Percentiles rank a stretch among this genome's conserved stretches.
These are phyloP conservation scores for Spongilla lacustris DNA, from an alignment of 37 sponge, comb jelly and placozoan species.

Conservation along the genomic window DNA sequence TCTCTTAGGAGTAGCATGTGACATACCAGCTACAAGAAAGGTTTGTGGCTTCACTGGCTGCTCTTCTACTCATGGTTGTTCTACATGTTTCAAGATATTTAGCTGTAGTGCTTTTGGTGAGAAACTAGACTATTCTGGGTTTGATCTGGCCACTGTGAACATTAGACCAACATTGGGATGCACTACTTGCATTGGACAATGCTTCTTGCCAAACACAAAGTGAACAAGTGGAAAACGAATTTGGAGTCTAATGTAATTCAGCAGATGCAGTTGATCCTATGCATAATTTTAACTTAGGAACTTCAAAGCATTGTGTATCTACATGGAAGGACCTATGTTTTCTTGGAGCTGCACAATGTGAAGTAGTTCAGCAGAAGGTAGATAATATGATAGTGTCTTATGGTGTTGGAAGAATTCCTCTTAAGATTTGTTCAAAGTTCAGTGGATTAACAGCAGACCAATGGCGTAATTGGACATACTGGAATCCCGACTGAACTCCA, in stretches of 20 bases:
- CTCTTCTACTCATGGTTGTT: constrained; percentile 29
- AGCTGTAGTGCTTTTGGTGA: constrained; percentile 33
- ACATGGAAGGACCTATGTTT: constrained; percentile 6
- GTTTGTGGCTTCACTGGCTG: constrained; percentile 40
- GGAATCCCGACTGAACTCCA: background rate
- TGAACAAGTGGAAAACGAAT: constrained; percentile 10
- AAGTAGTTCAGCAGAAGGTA: background rate
- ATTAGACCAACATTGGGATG: background rate
- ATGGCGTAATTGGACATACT: constrained; percentile 15
- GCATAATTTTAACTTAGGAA: constrained; percentile 24
- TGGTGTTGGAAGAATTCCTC: constrained; percentile 23
- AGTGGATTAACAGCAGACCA: constrained; percentile 16
- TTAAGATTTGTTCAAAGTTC: constrained; percentile 10
- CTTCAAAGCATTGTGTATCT: background rate
- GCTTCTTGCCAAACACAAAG: constrained; percentile 7
- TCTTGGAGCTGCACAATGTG: background rate
- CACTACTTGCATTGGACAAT: background rate
- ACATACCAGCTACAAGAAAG: constrained; percentile 5
- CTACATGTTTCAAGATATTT: constrained; percentile 35
- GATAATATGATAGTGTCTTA: background rate
- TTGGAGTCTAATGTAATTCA: constrained; percentile 12
- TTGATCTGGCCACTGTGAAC: constrained; percentile 28
- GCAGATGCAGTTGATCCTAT: constrained; percentile 10
- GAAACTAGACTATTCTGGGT: constrained; percentile 32
- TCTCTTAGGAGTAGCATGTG: constrained; percentile 23